Percentiles rank a stretch among this genome's conserved stretches.
Conservation (phyloP, 2,888 invertebrate species). For the Dicranocentrus wangi region DNA sequence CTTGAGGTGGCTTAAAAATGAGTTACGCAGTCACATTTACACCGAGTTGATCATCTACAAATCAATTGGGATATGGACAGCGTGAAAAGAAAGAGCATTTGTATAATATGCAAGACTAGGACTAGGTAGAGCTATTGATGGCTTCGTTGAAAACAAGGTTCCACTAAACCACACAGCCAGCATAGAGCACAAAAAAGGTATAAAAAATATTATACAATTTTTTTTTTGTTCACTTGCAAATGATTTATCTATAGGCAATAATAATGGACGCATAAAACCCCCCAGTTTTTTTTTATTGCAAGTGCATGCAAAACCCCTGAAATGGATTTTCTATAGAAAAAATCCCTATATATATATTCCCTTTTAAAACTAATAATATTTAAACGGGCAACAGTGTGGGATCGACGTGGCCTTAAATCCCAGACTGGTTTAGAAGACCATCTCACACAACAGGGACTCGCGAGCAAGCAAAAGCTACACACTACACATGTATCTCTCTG, state of each 20-base stretch:
- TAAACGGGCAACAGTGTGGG: slow-evolving; percentile 50
- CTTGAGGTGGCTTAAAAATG: too few relatives aligned
- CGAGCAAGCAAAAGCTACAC: too few relatives aligned
- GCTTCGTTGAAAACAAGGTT: too few relatives aligned
- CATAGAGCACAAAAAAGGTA: slow-evolving; percentile 36
- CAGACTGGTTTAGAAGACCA: slow-evolving; percentile 32
- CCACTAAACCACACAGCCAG: not conserved
- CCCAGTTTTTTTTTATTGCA: slow-evolving; percentile 42
- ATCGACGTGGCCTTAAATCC: slow-evolving; percentile 55
- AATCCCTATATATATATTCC: not conserved
- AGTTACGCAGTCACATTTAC: too few relatives aligned
- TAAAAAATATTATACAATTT: not conserved
- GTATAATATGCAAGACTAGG: not conserved
- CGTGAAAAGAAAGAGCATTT: not conserved
- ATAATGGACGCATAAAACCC: slow-evolving; percentile 36
- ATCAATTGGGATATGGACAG: not conserved
- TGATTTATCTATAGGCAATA: slow-evolving; percentile 41
- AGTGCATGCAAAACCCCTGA: slow-evolving; percentile 37
- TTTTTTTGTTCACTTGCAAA: slow-evolving; percentile 8
- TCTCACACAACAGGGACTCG: not conserved
- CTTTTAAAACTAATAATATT: slow-evolving; percentile 28
- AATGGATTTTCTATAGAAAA: slow-evolving; percentile 7
- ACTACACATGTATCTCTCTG: too few relatives aligned
- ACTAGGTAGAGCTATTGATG: not conserved
- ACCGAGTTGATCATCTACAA: slow-evolving; percentile 6